These are phyloP conservation scores for Heliconius cydno DNA, from an alignment of 2,888 invertebrate genomes.

Conservation along the genomic window DNA sequence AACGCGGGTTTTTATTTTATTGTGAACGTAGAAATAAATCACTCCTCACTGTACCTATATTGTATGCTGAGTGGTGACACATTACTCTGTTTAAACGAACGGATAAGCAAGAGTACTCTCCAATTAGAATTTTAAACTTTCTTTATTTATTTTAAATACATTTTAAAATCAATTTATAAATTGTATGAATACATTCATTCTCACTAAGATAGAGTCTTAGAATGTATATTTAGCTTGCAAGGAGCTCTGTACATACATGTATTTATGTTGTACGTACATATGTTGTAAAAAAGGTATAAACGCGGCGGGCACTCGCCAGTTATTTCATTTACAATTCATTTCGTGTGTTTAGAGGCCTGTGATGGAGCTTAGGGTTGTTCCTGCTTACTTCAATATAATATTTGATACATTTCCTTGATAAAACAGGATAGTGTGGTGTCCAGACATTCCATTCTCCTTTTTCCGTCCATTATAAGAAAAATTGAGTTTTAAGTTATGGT, in stretches of 20 bases:
- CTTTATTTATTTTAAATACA: background rate
- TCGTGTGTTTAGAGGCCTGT: conserved; percentile 74
- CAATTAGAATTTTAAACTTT: background rate
- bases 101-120: background rate
- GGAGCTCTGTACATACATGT: conserved; percentile 9
- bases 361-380: conserved; percentile 69
- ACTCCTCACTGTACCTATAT: too few species aligned
- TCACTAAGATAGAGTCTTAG: conserved; percentile 13
- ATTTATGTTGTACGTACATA: conserved; percentile 4
- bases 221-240: conserved; percentile 16
- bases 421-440: background rate
- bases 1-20: too few species aligned
- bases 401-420: background rate
- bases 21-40: background rate
- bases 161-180: conserved; percentile 15
- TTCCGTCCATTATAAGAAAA: background rate
- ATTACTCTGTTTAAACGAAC: background rate
- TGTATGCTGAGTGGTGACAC: too few species aligned
- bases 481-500: too few species aligned
- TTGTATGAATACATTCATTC: conserved; percentile 19
- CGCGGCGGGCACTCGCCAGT: conserved; percentile 63
- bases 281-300: conserved; percentile 35
- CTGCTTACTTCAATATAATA: background rate
- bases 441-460: background rate
- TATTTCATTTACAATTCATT: conserved; percentile 84